A percentile compares a stretch with the other conserved stretches of the same genome.
These are phyloP conservation scores for Sakesphorus luctuosus DNA, from an alignment of 2,113 vertebrate species.

Conservation along the genomic window DNA sequence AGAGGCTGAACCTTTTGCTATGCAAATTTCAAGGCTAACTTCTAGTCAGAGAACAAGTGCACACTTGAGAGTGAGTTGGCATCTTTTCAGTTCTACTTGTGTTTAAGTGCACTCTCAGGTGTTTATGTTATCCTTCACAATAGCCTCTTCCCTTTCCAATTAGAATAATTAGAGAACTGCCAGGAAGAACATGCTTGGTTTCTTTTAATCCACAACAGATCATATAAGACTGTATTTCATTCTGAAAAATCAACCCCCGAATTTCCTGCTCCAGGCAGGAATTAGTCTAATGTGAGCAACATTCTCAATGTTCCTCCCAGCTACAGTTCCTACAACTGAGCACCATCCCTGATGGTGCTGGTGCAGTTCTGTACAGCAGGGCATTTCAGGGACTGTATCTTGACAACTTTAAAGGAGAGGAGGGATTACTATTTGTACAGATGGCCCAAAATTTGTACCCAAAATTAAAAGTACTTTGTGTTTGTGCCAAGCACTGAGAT, in stretches of 20 bases:
- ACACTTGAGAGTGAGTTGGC: conserved; percentile 48
- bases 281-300: too few relatives aligned
- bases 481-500: not conserved
- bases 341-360: not conserved
- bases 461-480: not conserved
- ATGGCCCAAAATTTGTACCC: not conserved
- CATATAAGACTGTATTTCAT: not conserved
- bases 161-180: conserved; percentile 59
- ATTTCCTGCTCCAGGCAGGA: not conserved
- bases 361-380: not conserved
- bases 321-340: not conserved
- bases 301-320: not conserved
- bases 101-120: conserved; percentile 65
- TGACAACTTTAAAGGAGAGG: not conserved
- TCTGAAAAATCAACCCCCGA: not conserved
- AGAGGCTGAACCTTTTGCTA: conserved; percentile 66
- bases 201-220: conserved; percentile 14
- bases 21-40: conserved; percentile 74
- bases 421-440: fast-evolving
- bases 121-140: conserved; percentile 56
- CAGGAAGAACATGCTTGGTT: conserved; percentile 3
- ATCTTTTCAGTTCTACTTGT: conserved; percentile 52
- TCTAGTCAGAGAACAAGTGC: conserved; percentile 58
- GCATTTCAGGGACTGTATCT: not conserved
- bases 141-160: conserved; percentile 55